Base-by-base conservation (phyloP, 2,797 vertebrate species). In the Danio jaintianensis region DNA sequence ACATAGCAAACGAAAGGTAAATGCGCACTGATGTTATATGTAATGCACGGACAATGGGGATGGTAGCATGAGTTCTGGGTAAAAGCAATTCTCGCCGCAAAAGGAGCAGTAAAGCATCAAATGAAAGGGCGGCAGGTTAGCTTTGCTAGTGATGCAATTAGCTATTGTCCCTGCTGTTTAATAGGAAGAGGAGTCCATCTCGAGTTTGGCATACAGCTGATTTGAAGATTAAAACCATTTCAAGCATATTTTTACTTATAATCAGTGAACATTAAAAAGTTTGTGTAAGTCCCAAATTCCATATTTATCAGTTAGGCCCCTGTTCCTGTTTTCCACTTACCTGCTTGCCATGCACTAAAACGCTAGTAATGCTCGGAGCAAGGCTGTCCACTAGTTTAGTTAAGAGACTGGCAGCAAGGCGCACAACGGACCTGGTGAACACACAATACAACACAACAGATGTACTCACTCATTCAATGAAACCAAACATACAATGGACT, bases 371-470 rank as follows among this genome's bases (percentile, higher is more conserved):
- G 95, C 98, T 98, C 76, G 98, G 98, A 80, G 98, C 97, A 93
- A 99, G 96, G 96, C 97, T 99, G 97, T 99, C 98, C 96, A 99
- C 98, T 95, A 98, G 93, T 93, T 99, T 99, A 98, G 92, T 95
- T 98, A 99, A 97, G 90, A 97, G 96, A 94, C 98, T 97, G 89
- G 98, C 98, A 89, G 97, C 96, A 88, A 95, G 95, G 88, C 97
- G 97, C 85, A 99, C 97, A 96, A 96, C 94, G 92, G 96, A 99
- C 98, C 98, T 99, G 94, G 90, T 93, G 95, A 95, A 96, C 59
- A 92, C 88, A 89, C 72, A 78, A 40, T 40, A 74, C 47, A 75
- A 81, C 52, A 78, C 40, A 61, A 77, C 61, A 70, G 5, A 72
- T 58, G 45, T 56, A 50, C 79, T 67, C 71, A 81, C 66, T 63